Evolutionary conservation across 2,888 invertebrate species (phyloP), one percentile per base, ranked within the genome.

Genomic region (Xanthorhoe designata): DNA sequence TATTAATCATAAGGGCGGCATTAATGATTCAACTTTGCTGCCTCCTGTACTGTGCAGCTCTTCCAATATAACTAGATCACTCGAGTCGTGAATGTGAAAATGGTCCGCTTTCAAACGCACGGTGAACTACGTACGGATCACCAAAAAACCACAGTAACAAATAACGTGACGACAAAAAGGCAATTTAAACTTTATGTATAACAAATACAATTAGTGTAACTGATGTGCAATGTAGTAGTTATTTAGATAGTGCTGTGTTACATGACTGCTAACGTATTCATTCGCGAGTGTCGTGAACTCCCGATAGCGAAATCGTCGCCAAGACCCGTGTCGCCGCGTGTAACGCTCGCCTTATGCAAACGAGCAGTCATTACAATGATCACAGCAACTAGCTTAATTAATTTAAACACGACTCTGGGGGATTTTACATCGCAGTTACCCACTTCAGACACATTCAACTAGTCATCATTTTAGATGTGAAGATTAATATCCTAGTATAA

Each of bases 1-100:
- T 86, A 86, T 86, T 82, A 85, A 87, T 85, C 82, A 81, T 77
- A 73, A 71, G 72, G 75, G 75, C 61, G 71, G 71, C 70, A 75
- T 74, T 78, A 79, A 81, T 78, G 74, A 77, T 73, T 73, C 64
- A 82, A 82, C 76, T 82, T 81, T 59, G 55, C 29, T 38, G 53
- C 57, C 58, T 35, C 38, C 61, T 52, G 56, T 54, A 49, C 57
- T 6, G 42, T 49, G 45, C 54, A 47, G 38, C 54, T 32, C n/a
- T n/a, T 13, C 38, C 42, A 18, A 47, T 42, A 24, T 8, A 29
- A 47, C 45, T 47, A 15, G 29, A n/a, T 10, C 29, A n/a, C 24
- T 56, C 17, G 32, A 18, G 5, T 24, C 15, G 45, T 15, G 38
- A 38, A 38, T 38, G 13, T 8, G 38, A 38, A 38, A 10, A 8